Base-by-base conservation (phyloP, 2,888 invertebrate species). In the Linyphia triangularis region DNA sequence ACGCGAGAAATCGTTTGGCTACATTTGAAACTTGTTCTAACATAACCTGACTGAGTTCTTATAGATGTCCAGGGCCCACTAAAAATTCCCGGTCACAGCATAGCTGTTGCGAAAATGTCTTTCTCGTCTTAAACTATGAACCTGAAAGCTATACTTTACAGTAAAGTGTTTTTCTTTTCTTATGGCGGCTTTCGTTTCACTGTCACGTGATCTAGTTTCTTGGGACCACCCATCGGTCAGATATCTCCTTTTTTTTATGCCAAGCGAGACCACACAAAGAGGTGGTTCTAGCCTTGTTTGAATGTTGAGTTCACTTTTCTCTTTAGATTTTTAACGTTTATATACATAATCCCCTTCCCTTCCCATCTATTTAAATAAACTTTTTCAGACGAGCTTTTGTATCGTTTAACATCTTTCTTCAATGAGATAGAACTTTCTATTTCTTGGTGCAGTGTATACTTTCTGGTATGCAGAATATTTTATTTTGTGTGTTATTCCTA, bases 201-300 rank as follows among this genome's bases (percentile, higher is more conserved):
- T 73, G n/a, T 22, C 61, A 63, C 77, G 33, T 77, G 77, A 37
- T 63, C 77, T 37, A 40, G 26, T 24, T 16, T 63, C 63, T 63
- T 77, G 24, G 33, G 77, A 77, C 77, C 77, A 77, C 77, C 77
- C 77, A 77, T 40, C 26, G 63, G 37, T 70, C 70, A 37, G 19
- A 7, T 22, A 13, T 1, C 2, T 24, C 1, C 24, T 40, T 22
- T 9, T 13, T 63, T 77, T 59, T 28, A 24, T 28, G 63, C 24
- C 26, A 3, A 10, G n/a, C 13, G 28, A 72, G 77, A 77, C 77
- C 77, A 77, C 77, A 77, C 77, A 77, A 63, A 51, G 51, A 51
- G 63, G 26, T 63, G 63, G 22, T 10, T 7, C 28, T 10, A 24
- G 13, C 13, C 24, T 63, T 24, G 10, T 26, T 63, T 26, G 19